A percentile compares a stretch with the other conserved stretches of the same genome.
phyloP scores from a whole-genome alignment of 2,113 vertebrate genomes.

The Symphodus melops region DNA sequence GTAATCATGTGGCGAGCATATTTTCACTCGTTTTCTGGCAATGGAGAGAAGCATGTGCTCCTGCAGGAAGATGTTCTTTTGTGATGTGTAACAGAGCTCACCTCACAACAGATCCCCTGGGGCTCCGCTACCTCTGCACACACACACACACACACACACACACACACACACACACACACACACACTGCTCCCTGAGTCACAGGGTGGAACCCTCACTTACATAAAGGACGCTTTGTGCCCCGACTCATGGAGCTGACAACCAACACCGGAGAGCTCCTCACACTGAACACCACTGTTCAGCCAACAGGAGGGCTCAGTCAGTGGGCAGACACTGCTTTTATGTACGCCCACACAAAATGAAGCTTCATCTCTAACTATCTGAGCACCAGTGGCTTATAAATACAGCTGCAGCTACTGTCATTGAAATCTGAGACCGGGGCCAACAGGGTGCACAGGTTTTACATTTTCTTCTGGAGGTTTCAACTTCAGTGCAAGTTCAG shows the following conservation, averaged over 20 bases:
- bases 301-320: conserved; percentile 53
- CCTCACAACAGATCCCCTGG: conserved; percentile 68
- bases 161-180: conserved; percentile 45
- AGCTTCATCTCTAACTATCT: conserved; percentile 39
- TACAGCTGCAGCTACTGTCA: conserved; percentile 20
- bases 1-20: conserved; percentile 64
- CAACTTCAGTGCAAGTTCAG: conserved; percentile 2
- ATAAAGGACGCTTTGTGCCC: conserved; percentile 82
- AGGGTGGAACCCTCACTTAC: conserved; percentile 75
- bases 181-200: conserved; percentile 69
- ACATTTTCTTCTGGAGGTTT: background rate
- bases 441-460: background rate
- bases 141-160: conserved; percentile 1
- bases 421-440: conserved; percentile 28
- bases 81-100: conserved; percentile 77
- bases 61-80: conserved; percentile 73
- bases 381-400: conserved; percentile 32
- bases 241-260: conserved; percentile 77
- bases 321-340: conserved; percentile 59
- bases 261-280: conserved; percentile 71
- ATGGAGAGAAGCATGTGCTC: conserved; percentile 52
- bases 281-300: conserved; percentile 72
- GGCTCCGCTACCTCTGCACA: conserved; percentile 56
- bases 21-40: conserved; percentile 69
- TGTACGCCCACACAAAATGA: conserved; percentile 52